Evolutionary conservation across 2,888 invertebrate species (phyloP), one percentile per base, ranked within the genome.

Genomic region (Scaptomyza flava): DNA sequence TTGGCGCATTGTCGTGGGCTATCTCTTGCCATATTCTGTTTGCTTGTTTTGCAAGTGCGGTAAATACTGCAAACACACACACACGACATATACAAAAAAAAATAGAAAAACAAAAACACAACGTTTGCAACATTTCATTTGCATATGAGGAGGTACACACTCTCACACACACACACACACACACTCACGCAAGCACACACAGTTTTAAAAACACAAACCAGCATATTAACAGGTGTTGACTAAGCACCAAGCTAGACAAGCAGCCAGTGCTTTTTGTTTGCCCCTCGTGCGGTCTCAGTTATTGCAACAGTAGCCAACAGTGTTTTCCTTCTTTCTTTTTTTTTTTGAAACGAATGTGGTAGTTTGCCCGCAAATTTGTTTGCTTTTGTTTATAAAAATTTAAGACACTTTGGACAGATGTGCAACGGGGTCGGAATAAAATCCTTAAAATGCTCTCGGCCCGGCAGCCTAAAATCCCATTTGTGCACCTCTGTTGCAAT

Each of bases 161-260:
- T n/a, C n/a, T n/a, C n/a, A 50, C 33, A 12, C 17, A 34, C 17
- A 36, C n/a, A 51, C 36, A 36, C 20, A 58, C 23, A 23, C 23
- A 23, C 23, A 23, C 23, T 3, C 23, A 23, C 23, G 17, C 17
- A 17, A 17, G 27, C 27, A 27, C 27, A 27, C 48, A 51, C 42
- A 56, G 27, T 20, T 23, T 42, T 45, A 46, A 59, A 59, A 56
- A 68, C 61, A 47, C 5, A 72, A 68, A 60, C 67, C 68, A 60
- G 81, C 74, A 89, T 82, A 89, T 82, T 87, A 89, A 85, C 83
- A 89, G 88, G 83, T 83, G 83, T 83, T 89, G 83, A 87, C 88
- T 89, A 89, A 89, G 87, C 87, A 67, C 68, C 68, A 61, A 38
- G 33, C 57, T 46, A 70, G 65, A 66, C 67, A 63, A 46, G 52